Evolutionary conservation across 2,113 vertebrate genomes (phyloP).

Genomic region (Cynopterus brachyotis): DNA sequence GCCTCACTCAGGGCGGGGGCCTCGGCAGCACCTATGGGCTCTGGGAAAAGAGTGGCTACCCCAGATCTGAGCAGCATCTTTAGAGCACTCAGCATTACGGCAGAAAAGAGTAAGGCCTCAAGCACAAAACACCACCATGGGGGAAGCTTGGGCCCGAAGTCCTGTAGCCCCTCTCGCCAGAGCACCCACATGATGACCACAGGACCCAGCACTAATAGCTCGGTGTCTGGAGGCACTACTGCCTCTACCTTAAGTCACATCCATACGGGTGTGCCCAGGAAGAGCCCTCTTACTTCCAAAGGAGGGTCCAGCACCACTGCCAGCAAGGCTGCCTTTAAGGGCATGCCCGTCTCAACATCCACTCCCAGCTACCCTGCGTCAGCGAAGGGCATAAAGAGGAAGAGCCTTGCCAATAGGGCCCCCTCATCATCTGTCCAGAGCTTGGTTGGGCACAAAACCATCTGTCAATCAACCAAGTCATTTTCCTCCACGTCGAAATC

Average conservation of each 20-base stretch:
- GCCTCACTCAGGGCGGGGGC: conserved; percentile 77
- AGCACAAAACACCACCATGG: conserved; percentile 74
- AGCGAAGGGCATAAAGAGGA: neutral
- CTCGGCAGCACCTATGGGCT: neutral
- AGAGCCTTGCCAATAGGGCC: conserved; percentile 80
- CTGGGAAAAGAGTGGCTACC: fast-evolving
- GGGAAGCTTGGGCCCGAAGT: conserved; percentile 65
- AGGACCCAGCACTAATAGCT: conserved; percentile 77
- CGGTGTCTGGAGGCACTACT: conserved; percentile 83
- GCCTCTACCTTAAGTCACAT: conserved; percentile 85
- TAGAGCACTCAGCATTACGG: conserved; percentile 81
- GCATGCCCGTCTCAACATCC: fast-evolving
- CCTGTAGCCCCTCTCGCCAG: conserved; percentile 63
- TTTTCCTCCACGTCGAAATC: too few species aligned
- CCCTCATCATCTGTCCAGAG: too few species aligned
- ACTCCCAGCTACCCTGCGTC: conserved; percentile 46
- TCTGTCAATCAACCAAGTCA: too few species aligned
- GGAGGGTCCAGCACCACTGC: too few species aligned
- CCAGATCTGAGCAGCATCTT: neutral
- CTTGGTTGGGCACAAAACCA: too few species aligned
- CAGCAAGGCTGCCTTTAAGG: neutral
- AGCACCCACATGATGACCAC: conserved; percentile 48
- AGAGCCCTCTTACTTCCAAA: neutral
- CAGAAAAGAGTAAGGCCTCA: neutral
- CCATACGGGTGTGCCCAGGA: neutral